Evolutionary conservation across 2,113 vertebrate genomes (phyloP).

Genomic region (Philantomba maxwellii): DNA sequence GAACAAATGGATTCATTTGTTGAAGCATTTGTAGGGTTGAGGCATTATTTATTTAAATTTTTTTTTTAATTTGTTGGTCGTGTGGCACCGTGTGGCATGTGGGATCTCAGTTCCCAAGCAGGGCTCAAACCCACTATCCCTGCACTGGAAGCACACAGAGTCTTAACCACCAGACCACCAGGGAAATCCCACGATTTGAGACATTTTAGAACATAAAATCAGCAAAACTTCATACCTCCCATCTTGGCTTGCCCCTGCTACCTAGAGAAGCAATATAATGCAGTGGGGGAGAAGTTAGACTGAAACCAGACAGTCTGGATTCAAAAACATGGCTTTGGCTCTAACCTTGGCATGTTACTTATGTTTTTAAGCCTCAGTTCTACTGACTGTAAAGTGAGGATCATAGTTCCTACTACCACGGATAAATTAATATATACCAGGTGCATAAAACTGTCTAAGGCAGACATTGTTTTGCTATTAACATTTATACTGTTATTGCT

Average conservation of each 20-base stretch:
- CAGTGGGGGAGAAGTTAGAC: neutral
- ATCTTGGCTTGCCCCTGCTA: neutral
- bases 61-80: neutral
- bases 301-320: neutral
- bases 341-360: neutral
- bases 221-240: neutral
- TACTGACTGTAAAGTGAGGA: neutral
- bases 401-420: neutral
- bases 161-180: neutral
- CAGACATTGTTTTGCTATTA: neutral
- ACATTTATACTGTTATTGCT: neutral
- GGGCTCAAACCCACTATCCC: neutral
- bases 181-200: neutral
- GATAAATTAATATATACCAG: neutral
- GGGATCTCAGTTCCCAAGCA: neutral
- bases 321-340: neutral
- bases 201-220: neutral
- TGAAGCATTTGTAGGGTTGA: neutral
- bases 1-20: neutral
- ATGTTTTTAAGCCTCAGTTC: neutral
- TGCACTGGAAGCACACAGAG: neutral
- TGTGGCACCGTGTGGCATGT: neutral
- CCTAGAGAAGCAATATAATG: neutral
- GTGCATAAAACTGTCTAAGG: neutral
- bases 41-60: neutral